These are phyloP conservation scores for Microhierax caerulescens DNA, from an alignment of 2,797 vertebrate species.

Conservation along the genomic window DNA sequence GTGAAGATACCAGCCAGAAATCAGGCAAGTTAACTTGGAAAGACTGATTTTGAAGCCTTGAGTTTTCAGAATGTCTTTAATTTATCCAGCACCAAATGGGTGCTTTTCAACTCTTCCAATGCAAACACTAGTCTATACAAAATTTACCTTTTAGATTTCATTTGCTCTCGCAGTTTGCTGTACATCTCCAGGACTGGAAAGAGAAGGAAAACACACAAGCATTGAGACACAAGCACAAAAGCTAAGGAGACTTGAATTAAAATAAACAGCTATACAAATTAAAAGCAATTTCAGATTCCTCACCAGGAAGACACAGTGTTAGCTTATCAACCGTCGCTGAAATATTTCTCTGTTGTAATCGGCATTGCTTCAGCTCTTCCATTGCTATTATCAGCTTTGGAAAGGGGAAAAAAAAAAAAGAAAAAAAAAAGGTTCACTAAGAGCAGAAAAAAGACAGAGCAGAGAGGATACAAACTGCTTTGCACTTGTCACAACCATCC, in stretches of 20 bases:
- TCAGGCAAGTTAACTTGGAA: background rate
- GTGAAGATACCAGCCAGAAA: background rate
- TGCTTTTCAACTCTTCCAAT: background rate
- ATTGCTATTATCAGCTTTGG: slow-evolving; percentile 84
- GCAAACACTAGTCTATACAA: rapidly evolving
- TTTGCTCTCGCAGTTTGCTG: slow-evolving; percentile 92
- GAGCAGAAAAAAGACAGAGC: background rate
- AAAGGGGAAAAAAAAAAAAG: background rate
- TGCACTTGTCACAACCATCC: background rate
- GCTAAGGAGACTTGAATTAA: background rate
- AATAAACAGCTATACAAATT: background rate
- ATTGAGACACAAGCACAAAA: slow-evolving; percentile 5
- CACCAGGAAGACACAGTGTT: slow-evolving; percentile 91
- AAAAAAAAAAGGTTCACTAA: background rate
- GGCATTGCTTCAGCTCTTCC: slow-evolving; percentile 91
- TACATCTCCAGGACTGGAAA: slow-evolving; percentile 95
- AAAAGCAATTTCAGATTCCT: slow-evolving; percentile 1
- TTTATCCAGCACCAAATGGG: background rate
- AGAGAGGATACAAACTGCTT: background rate
- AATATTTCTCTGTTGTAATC: slow-evolving; percentile 96
- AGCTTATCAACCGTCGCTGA: slow-evolving; percentile 93
- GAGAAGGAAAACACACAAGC: background rate
- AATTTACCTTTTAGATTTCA: slow-evolving; percentile 90
- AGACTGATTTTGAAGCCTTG: background rate
- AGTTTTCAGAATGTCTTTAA: background rate